phyloP scores from a whole-genome alignment of 2,113 vertebrate genomes.

The Apodemus sylvaticus region DNA sequence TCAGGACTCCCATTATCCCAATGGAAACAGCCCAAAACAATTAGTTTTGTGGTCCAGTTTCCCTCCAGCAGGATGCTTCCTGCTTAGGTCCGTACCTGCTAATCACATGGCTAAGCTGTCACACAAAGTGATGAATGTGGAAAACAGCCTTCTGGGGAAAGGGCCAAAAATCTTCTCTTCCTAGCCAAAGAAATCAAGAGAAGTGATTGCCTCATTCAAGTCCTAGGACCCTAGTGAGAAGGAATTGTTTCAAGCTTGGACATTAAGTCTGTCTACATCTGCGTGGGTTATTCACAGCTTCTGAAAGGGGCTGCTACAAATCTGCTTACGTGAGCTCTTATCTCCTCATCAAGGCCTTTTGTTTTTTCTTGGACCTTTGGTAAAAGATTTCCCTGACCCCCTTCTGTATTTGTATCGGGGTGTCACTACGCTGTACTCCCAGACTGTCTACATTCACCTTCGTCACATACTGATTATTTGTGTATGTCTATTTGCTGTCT shows the following conservation, averaged over 20 bases:
- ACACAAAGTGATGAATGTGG: constrained; percentile 62
- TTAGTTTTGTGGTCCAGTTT: background rate
- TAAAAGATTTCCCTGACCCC: background rate
- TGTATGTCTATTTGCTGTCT: background rate
- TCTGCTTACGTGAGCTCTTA: background rate
- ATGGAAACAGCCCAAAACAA: constrained; percentile 44
- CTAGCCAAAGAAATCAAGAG: constrained; percentile 77
- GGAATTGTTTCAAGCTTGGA: constrained; percentile 31
- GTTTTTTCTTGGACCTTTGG: background rate
- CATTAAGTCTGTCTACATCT: constrained; percentile 54
- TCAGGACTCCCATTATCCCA: constrained; percentile 39
- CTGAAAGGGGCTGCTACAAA: background rate
- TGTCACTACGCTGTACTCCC: background rate
- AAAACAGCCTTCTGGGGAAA: constrained; percentile 72
- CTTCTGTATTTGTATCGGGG: background rate
- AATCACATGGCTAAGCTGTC: constrained; percentile 62
- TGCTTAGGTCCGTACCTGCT: constrained; percentile 60
- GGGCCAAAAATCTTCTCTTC: constrained; percentile 58
- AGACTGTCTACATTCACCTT: background rate
- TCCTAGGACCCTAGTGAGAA: constrained; percentile 26
- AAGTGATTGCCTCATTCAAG: constrained; percentile 68
- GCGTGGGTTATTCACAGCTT: background rate
- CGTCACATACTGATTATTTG: background rate
- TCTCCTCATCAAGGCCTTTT: background rate
- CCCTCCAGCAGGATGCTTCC: constrained; percentile 54